Base-by-base conservation (phyloP, 2,888 invertebrate genomes). In the Cacoxenus indagator region DNA sequence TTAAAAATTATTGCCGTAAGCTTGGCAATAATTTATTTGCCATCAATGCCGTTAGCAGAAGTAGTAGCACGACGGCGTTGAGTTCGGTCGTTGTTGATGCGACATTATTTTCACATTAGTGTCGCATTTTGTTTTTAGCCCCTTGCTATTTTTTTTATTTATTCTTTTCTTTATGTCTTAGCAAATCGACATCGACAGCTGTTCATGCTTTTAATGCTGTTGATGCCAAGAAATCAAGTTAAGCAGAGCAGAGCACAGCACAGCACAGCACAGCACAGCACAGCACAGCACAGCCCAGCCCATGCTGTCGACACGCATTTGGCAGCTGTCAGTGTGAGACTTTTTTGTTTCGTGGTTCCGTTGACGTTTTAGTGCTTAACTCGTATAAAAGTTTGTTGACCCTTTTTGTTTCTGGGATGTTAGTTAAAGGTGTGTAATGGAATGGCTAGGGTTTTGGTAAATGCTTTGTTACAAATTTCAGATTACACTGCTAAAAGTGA, bases 51-150 rank as follows among this genome's bases (percentile, higher is more conserved):
- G 29, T 29, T 17, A 57, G 19, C 1, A 29, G 29, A 37, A 37
- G 37, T 4, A 8, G 37, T 11, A 2, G 37, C 8, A 37, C 37
- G 37, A 37, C 37, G 37, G 22, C 22, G 51, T 51, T 51, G 51
- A 22, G 5, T 17, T 51, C 51, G 51, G 8, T n/a, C 51, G 22
- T 19, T 14, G 51, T 19, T 43, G 43, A 43, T 45, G n/a, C n/a
- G 61, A 62, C 61, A 62, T 62, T 62, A 62, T 62, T 62, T 62
- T 62, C 61, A 62, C 61, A 62, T 62, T 62, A 62, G 61, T 62
- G 43, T 14, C 14, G 24, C 43, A 48, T 17, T 48, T 48, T 48
- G 48, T 51, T 61, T 43, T 61, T 43, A 43, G 19, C 17, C 8
- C 17, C 3, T 8, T 22, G n/a, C 48, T 48, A 9, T 48, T 19